A percentile compares a stretch with the other conserved stretches of the same genome.
These are phyloP conservation scores for Myrmecophaga tridactyla DNA, from an alignment of 2,113 vertebrate species.

Conservation along the genomic window DNA sequence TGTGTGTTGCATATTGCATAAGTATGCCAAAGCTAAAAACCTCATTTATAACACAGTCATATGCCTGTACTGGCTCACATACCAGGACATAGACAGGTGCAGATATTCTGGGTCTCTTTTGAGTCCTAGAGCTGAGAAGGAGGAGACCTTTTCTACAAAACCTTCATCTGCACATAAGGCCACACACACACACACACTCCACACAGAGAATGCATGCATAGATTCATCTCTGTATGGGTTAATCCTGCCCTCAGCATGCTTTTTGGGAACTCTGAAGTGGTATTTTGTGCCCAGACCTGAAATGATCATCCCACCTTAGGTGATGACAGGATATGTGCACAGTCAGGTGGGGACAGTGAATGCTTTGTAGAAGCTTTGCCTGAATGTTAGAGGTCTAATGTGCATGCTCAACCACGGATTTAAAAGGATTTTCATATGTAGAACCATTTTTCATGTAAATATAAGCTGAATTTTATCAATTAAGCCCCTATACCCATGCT, in stretches of 20 bases:
- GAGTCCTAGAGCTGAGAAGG: not conserved
- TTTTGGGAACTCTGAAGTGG: not conserved
- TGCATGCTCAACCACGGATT: not conserved
- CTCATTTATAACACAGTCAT: not conserved
- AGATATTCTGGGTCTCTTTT: not conserved
- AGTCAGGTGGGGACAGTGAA: not conserved
- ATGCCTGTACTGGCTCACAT: not conserved
- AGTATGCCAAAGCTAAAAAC: not conserved
- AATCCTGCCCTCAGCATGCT: not conserved
- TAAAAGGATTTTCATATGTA: not conserved
- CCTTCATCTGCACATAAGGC: not conserved
- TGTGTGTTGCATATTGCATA: not conserved
- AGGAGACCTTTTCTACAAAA: not conserved
- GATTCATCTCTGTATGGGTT: not conserved
- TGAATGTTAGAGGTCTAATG: not conserved
- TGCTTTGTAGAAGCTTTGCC: not conserved
- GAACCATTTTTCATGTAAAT: not conserved
- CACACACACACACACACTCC: not conserved
- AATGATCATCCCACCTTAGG: not conserved
- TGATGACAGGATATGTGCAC: not conserved
- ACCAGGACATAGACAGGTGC: not conserved
- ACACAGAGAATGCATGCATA: not conserved
- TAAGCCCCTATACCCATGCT: not conserved
- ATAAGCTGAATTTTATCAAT: not conserved
- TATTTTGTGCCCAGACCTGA: not conserved